Evolutionary conservation across 2,113 vertebrate genomes (phyloP).

Genomic region (Collichthys lucidus): DNA sequence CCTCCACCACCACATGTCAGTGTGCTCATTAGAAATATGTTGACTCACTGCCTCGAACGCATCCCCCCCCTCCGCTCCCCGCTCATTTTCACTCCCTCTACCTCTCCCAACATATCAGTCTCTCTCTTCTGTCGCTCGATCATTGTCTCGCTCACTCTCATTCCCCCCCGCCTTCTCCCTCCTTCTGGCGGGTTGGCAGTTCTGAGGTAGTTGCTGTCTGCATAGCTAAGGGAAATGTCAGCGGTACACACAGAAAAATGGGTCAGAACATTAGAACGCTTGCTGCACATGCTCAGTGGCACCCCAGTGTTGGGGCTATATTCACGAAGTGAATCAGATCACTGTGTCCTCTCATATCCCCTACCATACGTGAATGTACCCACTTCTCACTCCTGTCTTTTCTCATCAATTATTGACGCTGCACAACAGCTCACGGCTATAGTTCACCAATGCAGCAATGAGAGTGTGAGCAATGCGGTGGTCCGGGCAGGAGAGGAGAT

Average conservation of each 20-base stretch:
- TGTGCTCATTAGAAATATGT: constrained; percentile 78
- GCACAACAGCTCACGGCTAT: constrained; percentile 70
- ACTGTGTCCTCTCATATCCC: constrained; percentile 67
- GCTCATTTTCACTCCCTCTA: neutral
- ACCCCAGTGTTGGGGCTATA: constrained; percentile 51
- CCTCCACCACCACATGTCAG: constrained; percentile 63
- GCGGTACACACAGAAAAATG: constrained; percentile 74
- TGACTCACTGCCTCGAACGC: constrained; percentile 74
- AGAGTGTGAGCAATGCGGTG: constrained; percentile 38
- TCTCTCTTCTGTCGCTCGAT: constrained; percentile 66
- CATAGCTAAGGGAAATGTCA: constrained; percentile 84
- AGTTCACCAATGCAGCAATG: constrained; percentile 55
- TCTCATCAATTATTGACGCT: constrained; percentile 80
- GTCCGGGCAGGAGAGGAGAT: constrained; percentile 43
- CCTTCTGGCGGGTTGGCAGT: constrained; percentile 80
- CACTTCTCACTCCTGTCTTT: constrained; percentile 77
- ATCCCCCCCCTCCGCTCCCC: neutral
- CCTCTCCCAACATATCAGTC: constrained; percentile 45
- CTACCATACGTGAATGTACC: constrained; percentile 72
- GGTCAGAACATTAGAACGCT: constrained; percentile 79
- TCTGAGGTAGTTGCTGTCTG: constrained; percentile 80
- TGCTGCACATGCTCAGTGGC: constrained; percentile 77
- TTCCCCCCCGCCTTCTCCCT: constrained; percentile 30
- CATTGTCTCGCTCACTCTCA: constrained; percentile 46
- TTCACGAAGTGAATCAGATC: constrained; percentile 69